These are phyloP conservation scores for Ailurus styani DNA, from an alignment of 2,113 vertebrate species.

Conservation along the genomic window DNA sequence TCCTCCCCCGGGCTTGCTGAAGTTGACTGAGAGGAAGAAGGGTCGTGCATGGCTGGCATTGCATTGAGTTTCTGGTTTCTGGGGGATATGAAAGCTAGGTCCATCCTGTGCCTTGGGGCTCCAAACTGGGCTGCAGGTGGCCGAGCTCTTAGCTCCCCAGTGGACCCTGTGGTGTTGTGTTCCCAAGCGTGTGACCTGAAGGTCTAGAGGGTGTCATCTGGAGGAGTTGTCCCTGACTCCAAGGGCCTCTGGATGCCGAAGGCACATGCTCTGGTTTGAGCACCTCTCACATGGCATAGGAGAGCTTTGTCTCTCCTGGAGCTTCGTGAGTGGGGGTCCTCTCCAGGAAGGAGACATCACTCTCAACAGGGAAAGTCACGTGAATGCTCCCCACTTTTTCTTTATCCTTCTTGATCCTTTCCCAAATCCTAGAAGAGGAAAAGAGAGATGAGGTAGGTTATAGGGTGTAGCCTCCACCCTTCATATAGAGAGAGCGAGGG, in stretches of 20 bases:
- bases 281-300: neutral
- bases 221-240: neutral
- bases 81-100: neutral
- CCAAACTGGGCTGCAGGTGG: too few species aligned
- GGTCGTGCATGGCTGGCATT: fast-evolving
- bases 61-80: neutral
- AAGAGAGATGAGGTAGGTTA: neutral
- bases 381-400: neutral
- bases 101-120: neutral
- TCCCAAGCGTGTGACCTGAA: neutral
- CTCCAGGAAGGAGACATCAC: neutral
- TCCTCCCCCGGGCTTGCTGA: neutral
- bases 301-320: neutral
- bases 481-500: too few species aligned
- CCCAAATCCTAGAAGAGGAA: neutral
- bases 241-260: too few species aligned
- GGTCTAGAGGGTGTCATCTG: neutral
- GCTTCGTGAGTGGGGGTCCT: fast-evolving
- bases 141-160: fast-evolving
- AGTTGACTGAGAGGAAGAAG: too few species aligned
- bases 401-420: neutral
- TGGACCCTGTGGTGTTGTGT: fast-evolving
- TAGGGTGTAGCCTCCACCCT: neutral
- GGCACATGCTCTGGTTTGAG: too few species aligned
- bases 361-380: too few species aligned